A percentile compares a stretch with the other conserved stretches of the same genome.
phyloP scores from a whole-genome alignment of 1,140 invertebrate genomes.

The Drosophila pachea region DNA sequence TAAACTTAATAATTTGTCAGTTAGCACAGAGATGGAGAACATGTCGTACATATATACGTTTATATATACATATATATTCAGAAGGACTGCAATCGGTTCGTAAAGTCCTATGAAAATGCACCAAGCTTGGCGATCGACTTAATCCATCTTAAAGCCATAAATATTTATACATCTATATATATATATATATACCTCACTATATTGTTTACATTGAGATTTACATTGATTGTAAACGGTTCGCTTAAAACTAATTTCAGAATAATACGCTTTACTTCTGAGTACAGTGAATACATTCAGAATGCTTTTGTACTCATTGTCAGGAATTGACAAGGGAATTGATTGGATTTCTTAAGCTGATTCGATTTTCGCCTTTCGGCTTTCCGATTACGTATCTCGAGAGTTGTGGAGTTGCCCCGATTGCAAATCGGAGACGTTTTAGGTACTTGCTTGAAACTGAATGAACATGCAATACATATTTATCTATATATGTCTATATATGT shows the following conservation, averaged over 20 bases:
- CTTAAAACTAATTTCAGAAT: slow-evolving; percentile 64
- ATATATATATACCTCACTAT: neutral
- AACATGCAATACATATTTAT: slow-evolving; percentile 20
- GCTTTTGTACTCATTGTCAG: slow-evolving; percentile 32
- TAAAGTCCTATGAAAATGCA: slow-evolving; percentile 4
- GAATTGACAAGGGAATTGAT: slow-evolving; percentile 54
- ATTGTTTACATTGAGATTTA: slow-evolving; percentile 10
- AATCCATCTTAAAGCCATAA: neutral
- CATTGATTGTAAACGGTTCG: slow-evolving; percentile 18
- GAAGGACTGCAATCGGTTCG: neutral
- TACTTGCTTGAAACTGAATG: slow-evolving; percentile 48
- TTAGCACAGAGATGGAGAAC: slow-evolving; percentile 39
- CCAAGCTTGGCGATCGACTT: too few relatives aligned
- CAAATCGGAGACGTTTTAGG: slow-evolving; percentile 36
- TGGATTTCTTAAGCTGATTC: slow-evolving; percentile 30
- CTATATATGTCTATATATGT: slow-evolving; percentile 16
- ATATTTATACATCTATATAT: neutral
- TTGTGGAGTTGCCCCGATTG: neutral
- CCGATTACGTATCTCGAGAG: slow-evolving; percentile 26
- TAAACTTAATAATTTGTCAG: slow-evolving; percentile 10
- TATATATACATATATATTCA: too few relatives aligned
- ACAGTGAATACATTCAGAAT: slow-evolving; percentile 37
- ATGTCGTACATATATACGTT: neutral
- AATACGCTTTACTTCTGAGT: slow-evolving; percentile 59
- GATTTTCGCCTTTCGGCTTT: slow-evolving; percentile 3